phyloP scores from a whole-genome alignment of 1,140 invertebrate genomes.

The Apis dorsata region DNA sequence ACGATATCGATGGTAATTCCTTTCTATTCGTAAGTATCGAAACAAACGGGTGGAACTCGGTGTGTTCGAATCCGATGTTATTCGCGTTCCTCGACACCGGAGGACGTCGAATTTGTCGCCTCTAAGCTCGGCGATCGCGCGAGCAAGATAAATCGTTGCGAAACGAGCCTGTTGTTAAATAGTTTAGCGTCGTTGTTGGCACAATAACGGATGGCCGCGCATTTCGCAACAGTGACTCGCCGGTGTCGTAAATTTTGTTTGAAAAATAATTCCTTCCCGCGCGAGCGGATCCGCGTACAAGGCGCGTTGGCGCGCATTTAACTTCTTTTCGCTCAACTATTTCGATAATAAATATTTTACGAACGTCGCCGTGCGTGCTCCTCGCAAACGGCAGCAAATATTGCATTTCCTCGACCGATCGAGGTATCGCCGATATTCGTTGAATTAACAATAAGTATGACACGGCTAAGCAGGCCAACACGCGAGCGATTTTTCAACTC shows the following conservation, averaged over 20 bases:
- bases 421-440: neutral
- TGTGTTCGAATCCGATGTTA: constrained; percentile 35
- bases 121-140: constrained; percentile 36
- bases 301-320: neutral
- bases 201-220: constrained; percentile 50
- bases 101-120: constrained; percentile 48
- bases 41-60: neutral
- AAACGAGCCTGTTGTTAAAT: constrained; percentile 51
- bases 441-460: neutral
- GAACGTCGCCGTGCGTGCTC: neutral
- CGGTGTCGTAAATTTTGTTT: constrained; percentile 46
- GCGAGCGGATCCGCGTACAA: constrained; percentile 8
- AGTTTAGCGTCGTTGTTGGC: constrained; percentile 51
- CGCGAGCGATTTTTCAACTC: constrained; percentile 20
- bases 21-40: neutral
- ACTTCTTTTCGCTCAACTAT: constrained; percentile 17
- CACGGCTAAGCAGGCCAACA: neutral
- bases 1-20: constrained; percentile 1
- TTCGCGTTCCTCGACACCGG: constrained; percentile 25
- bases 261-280: constrained; percentile 29
- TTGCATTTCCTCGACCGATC: constrained; percentile 1
- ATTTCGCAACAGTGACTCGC: constrained; percentile 43
- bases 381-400: constrained; percentile 23
- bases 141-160: constrained; percentile 51
- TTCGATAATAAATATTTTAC: constrained; percentile 41